Percentiles rank a stretch among this genome's conserved stretches.
Conservation (phyloP, 1,140 invertebrate species). For the Pseudomyrmex dendroicus region DNA sequence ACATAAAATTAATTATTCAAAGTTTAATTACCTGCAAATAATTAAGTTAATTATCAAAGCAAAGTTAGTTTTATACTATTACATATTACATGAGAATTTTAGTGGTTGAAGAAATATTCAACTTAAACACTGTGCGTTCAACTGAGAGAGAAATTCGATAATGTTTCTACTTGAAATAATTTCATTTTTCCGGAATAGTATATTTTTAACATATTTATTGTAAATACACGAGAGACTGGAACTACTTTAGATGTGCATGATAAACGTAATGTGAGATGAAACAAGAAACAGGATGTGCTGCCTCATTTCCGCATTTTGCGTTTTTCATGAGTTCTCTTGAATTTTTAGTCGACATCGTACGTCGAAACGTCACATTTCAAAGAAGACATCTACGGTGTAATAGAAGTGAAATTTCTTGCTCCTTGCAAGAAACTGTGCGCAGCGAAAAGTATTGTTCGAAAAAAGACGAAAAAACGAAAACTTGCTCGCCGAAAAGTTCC, state of each 20-base stretch:
- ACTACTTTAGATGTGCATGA: neutral
- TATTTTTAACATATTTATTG: no score
- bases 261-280: neutral
- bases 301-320: slow-evolving; percentile 6
- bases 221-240: no score
- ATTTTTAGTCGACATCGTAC: neutral
- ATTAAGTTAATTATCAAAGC: neutral
- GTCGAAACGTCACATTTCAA: slow-evolving; percentile 31
- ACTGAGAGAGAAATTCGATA: no score
- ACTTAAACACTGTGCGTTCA: no score
- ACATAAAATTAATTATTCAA: no score
- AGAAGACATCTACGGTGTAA: slow-evolving; percentile 19
- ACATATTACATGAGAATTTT: no score
- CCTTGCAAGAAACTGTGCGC: neutral
- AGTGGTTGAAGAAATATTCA: no score
- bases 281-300: neutral
- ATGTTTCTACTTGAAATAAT: no score
- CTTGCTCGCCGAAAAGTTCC: neutral
- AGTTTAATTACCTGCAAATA: slow-evolving; percentile 15
- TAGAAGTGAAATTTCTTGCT: slow-evolving; percentile 34
- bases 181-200: no score
- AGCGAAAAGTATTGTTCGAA: neutral
- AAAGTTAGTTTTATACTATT: no score
- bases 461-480: neutral
- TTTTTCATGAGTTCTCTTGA: neutral